These are phyloP conservation scores for Amorpha juglandis DNA, from an alignment of 2,888 invertebrate species.

Conservation along the genomic window DNA sequence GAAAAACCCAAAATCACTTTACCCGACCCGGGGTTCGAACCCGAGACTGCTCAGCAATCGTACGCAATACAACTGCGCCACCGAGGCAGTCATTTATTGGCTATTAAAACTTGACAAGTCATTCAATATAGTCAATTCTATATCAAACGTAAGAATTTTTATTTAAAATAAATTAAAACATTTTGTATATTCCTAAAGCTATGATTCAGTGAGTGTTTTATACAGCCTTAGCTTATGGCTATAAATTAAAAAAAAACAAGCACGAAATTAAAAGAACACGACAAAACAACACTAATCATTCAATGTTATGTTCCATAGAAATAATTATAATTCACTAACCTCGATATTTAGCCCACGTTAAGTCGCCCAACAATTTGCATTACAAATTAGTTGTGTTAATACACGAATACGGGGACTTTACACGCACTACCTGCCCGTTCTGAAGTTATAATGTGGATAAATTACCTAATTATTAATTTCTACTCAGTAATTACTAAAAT, in stretches of 20 bases:
- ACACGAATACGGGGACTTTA: constrained; percentile 30
- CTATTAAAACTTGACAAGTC: too few relatives aligned
- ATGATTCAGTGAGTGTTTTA: neutral
- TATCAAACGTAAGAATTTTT: too few relatives aligned
- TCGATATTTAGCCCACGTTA: constrained; percentile 21
- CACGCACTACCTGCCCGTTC: constrained; percentile 11
- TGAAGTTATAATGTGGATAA: constrained; percentile 27
- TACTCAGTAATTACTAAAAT: too few relatives aligned
- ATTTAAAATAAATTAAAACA: too few relatives aligned
- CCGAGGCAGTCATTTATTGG: too few relatives aligned
- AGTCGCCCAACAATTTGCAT: constrained; percentile 16
- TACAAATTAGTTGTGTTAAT: constrained; percentile 31
- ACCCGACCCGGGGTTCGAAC: too few relatives aligned
- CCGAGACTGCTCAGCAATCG: too few relatives aligned
- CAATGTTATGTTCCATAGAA: constrained; percentile 2
- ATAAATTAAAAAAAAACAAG: neutral
- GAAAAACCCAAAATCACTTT: too few relatives aligned
- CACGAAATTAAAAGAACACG: constrained; percentile 3
- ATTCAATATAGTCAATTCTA: too few relatives aligned
- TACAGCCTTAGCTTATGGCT: neutral
- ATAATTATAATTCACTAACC: constrained; percentile 29
- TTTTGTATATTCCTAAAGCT: too few relatives aligned
- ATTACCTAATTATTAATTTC: constrained; percentile 8
- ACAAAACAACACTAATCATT: constrained; percentile 8
- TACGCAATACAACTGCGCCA: too few relatives aligned